phyloP scores from a whole-genome alignment of 1,140 invertebrate species.

The Pseudomyrmex concolor region DNA sequence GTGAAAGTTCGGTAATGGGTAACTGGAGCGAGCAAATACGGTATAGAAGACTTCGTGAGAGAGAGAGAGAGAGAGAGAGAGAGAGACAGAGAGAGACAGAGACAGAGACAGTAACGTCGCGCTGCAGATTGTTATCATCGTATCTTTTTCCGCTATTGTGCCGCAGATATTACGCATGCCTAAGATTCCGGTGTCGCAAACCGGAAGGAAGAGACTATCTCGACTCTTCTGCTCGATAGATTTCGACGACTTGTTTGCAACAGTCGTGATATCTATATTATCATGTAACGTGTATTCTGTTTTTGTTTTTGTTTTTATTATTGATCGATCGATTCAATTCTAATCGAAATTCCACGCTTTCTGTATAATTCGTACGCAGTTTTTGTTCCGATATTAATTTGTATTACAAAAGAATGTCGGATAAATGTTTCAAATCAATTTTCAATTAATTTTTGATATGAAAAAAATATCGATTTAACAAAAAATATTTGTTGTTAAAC shows the following conservation, averaged over 20 bases:
- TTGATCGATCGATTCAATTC: slow-evolving; percentile 9
- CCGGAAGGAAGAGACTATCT: slow-evolving; percentile 52
- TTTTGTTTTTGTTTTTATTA: neutral
- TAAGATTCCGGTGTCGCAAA: slow-evolving; percentile 41
- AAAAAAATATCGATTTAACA: too few relatives aligned
- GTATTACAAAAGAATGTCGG: neutral
- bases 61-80: too few relatives aligned
- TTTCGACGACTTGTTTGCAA: slow-evolving; percentile 43
- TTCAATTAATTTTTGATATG: neutral
- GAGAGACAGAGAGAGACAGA: too few relatives aligned
- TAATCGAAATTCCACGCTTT: neutral
- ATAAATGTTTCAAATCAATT: slow-evolving; percentile 8
- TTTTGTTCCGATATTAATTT: slow-evolving; percentile 19
- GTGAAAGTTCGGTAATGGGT: slow-evolving; percentile 70
- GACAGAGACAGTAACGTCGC: neutral
- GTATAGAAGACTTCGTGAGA: slow-evolving; percentile 36
- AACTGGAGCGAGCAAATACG: slow-evolving; percentile 70
- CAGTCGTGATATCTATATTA: slow-evolving; percentile 42
- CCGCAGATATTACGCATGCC: slow-evolving; percentile 53
- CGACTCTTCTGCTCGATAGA: slow-evolving; percentile 43
- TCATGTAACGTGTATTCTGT: slow-evolving; percentile 50
- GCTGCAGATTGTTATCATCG: slow-evolving; percentile 66
- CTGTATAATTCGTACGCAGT: neutral
- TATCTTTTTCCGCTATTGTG: slow-evolving; percentile 61
- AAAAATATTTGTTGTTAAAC: too few relatives aligned